phyloP scores from a whole-genome alignment of 2,888 invertebrate genomes.

The Camptogramma bilineatum region DNA sequence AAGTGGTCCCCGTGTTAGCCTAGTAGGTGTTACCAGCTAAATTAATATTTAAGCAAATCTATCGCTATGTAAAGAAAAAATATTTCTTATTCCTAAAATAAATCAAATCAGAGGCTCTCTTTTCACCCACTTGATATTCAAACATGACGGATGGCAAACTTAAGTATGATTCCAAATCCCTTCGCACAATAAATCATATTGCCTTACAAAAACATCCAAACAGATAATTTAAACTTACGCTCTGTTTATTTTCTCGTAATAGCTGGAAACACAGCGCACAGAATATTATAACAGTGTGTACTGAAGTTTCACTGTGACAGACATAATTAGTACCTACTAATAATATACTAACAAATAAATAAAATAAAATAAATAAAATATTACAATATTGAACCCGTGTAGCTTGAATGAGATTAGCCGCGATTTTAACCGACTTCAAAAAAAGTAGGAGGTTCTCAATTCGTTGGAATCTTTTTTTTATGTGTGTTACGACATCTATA shows the following conservation, averaged over 20 bases:
- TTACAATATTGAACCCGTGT: too few relatives aligned
- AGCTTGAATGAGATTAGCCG: too few relatives aligned
- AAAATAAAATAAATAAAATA: too few relatives aligned
- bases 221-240: constrained; percentile 27
- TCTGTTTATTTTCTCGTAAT: constrained; percentile 19
- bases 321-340: background rate
- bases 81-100: background rate
- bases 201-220: constrained; percentile 12
- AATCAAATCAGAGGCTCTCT: background rate
- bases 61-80: too few relatives aligned
- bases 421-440: too few relatives aligned
- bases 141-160: constrained; percentile 10
- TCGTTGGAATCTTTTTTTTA: too few relatives aligned
- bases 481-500: too few relatives aligned
- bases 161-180: background rate
- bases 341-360: too few relatives aligned
- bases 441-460: too few relatives aligned
- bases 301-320: background rate
- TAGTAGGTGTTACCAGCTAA: too few relatives aligned
- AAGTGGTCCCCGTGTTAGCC: too few relatives aligned
- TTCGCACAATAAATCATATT: constrained; percentile 9
- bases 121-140: background rate
- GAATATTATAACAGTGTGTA: background rate
- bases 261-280: constrained; percentile 8
- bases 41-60: too few relatives aligned